These are phyloP conservation scores for Lepidostoma basale DNA, from an alignment of 1,140 invertebrate genomes.

Conservation along the genomic window DNA sequence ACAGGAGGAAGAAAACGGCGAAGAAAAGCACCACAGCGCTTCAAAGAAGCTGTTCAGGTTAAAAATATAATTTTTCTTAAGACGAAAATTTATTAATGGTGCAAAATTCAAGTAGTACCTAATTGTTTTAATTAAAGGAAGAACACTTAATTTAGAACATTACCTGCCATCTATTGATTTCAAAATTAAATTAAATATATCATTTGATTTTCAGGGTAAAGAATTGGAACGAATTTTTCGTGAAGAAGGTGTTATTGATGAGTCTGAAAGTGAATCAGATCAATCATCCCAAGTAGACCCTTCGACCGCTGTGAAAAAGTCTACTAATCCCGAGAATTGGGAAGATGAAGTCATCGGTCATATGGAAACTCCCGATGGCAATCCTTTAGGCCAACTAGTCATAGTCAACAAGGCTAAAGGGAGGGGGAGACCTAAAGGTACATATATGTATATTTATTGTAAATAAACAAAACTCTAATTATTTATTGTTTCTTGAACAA, in stretches of 20 bases:
- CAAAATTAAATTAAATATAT: slow-evolving; percentile 14
- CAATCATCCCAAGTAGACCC: slow-evolving; percentile 44
- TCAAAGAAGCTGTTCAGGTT: slow-evolving; percentile 69
- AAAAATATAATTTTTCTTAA: slow-evolving; percentile 15
- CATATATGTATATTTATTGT: background rate
- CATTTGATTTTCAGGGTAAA: slow-evolving; percentile 65
- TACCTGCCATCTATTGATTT: too few relatives aligned
- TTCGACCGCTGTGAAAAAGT: slow-evolving; percentile 33
- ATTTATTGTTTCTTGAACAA: too few relatives aligned
- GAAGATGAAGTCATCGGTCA: slow-evolving; percentile 69
- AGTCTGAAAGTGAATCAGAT: slow-evolving; percentile 59
- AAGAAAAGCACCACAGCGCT: slow-evolving; percentile 71
- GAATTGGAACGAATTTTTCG: slow-evolving; percentile 75
- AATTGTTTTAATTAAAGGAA: too few relatives aligned
- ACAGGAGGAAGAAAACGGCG: slow-evolving; percentile 64
- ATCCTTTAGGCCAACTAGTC: slow-evolving; percentile 66
- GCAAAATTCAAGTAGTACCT: too few relatives aligned
- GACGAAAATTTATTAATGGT: background rate
- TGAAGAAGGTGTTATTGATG: slow-evolving; percentile 74
- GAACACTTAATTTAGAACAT: too few relatives aligned
- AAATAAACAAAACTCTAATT: too few relatives aligned
- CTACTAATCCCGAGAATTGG: slow-evolving; percentile 9
- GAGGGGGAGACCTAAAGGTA: slow-evolving; percentile 61
- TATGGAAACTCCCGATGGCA: slow-evolving; percentile 65
- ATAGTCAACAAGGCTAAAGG: slow-evolving; percentile 64